Evolutionary conservation across 2,888 invertebrate species (phyloP).

Genomic region (Chaitophorus viminalis): DNA sequence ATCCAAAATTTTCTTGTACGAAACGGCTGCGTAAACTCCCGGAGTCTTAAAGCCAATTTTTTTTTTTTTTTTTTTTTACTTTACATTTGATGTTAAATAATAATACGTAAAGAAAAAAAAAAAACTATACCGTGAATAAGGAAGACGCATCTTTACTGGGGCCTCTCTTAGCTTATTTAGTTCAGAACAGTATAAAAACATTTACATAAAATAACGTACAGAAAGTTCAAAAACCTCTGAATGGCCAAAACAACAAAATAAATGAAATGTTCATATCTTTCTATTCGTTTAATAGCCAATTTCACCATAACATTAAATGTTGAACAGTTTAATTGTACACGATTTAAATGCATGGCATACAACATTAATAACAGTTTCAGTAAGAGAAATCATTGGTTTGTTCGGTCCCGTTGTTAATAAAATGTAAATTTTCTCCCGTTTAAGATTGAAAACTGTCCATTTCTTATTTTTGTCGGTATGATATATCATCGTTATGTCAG

Average conservation of each 20-base stretch:
- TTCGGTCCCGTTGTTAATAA: background rate
- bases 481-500: no score
- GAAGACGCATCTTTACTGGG: background rate
- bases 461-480: background rate
- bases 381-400: background rate
- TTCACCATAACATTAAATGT: background rate
- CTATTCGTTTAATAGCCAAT: background rate
- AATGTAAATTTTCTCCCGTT: background rate
- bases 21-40: background rate
- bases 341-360: background rate
- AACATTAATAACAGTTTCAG: background rate
- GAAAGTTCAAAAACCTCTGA: no score
- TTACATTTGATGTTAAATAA: background rate
- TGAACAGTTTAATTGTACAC: background rate
- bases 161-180: background rate
- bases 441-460: background rate
- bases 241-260: background rate
- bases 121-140: constrained; percentile 20
- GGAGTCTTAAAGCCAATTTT: background rate
- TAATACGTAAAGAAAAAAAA: background rate
- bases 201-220: background rate
- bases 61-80: constrained; percentile 25
- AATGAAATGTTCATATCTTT: background rate
- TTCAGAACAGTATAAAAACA: background rate
- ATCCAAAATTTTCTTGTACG: background rate